phyloP scores from a whole-genome alignment of 1,140 invertebrate species.

The Apis florea region DNA sequence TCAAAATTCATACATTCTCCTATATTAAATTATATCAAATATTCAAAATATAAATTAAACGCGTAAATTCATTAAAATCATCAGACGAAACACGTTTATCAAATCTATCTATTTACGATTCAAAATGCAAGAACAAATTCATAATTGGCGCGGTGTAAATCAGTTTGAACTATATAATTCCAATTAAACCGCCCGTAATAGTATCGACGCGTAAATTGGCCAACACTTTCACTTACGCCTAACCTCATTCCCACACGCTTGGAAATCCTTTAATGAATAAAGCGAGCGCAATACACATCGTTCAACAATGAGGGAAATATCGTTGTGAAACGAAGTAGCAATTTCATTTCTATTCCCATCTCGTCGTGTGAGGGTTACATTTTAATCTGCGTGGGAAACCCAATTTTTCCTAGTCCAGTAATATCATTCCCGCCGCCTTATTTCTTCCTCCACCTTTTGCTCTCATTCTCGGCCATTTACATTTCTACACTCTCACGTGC shows the following conservation, averaged over 20 bases:
- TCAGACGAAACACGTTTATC: too few relatives aligned
- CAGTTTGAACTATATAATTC: neutral
- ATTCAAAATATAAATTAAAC: too few relatives aligned
- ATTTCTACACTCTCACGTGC: neutral
- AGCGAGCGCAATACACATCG: neutral
- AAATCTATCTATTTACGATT: too few relatives aligned
- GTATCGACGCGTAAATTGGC: neutral
- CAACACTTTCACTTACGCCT: neutral
- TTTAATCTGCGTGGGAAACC: slow-evolving; percentile 21
- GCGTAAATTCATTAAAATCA: too few relatives aligned
- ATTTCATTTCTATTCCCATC: slow-evolving; percentile 29
- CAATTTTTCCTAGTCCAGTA: slow-evolving; percentile 35
- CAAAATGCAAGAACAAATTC: neutral
- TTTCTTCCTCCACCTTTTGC: neutral
- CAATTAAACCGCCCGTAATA: neutral
- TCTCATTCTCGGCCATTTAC: neutral
- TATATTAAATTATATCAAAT: too few relatives aligned
- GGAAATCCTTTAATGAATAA: neutral
- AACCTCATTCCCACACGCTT: neutral
- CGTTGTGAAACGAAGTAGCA: slow-evolving; percentile 10
- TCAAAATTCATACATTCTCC: too few relatives aligned
- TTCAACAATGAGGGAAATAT: neutral
- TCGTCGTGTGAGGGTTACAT: slow-evolving; percentile 18
- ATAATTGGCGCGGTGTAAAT: neutral
- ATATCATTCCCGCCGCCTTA: slow-evolving; percentile 12